These are phyloP conservation scores for Copidosoma floridanum DNA, from an alignment of 1,140 invertebrate species.

Conservation along the genomic window DNA sequence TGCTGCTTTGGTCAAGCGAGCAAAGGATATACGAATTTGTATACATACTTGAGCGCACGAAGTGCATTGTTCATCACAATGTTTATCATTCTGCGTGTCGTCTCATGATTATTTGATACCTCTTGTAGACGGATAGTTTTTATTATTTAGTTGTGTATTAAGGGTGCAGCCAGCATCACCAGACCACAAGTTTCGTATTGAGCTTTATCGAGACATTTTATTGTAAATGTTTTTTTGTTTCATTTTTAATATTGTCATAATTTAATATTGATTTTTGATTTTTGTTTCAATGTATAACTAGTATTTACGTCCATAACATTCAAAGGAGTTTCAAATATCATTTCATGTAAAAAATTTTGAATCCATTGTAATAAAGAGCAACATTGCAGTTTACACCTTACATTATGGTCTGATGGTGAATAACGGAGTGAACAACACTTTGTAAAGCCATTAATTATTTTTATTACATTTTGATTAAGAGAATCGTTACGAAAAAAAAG, in stretches of 20 bases:
- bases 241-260: constrained; percentile 3
- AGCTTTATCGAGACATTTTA: constrained; percentile 1
- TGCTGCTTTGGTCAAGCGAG: constrained; percentile 23
- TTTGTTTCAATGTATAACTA: constrained; percentile 16
- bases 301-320: neutral
- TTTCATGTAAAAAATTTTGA: constrained; percentile 16
- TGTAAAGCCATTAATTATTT: constrained; percentile 45
- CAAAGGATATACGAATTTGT: constrained; percentile 30
- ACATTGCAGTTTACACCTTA: no score
- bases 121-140: no score
- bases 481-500: constrained; percentile 13
- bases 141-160: constrained; percentile 49
- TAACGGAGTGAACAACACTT: constrained; percentile 35
- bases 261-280: constrained; percentile 14
- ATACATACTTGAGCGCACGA: constrained; percentile 28
- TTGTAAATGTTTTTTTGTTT: no score
- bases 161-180: constrained; percentile 45
- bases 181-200: constrained; percentile 27
- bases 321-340: neutral
- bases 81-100: constrained; percentile 49
- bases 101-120: constrained; percentile 52
- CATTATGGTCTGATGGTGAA: constrained; percentile 39
- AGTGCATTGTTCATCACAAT: constrained; percentile 35
- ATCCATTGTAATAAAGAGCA: no score
- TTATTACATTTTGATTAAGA: constrained; percentile 32